Conservation (phyloP, 2,113 vertebrate species). For the Melanotaenia duboulayi region DNA sequence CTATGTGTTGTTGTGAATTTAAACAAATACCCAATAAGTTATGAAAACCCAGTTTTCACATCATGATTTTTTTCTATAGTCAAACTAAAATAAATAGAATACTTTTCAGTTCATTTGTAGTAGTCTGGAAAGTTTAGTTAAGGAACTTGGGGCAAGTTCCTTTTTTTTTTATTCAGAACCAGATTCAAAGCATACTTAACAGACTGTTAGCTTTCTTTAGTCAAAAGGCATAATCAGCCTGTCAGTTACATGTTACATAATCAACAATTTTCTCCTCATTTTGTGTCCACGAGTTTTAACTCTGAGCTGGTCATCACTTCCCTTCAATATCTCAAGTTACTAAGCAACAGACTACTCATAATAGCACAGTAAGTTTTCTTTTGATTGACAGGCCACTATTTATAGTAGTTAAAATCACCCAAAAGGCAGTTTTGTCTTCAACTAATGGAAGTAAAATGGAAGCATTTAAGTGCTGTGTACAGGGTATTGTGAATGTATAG, state of each 20-base stretch:
- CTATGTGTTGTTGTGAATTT: background rate
- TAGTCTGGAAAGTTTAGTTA: background rate
- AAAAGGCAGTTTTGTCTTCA: constrained; percentile 8
- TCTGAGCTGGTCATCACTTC: background rate
- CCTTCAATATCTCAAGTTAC: constrained; percentile 7
- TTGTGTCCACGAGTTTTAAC: constrained; percentile 2
- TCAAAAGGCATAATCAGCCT: background rate
- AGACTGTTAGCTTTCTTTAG: background rate
- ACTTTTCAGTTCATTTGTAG: background rate
- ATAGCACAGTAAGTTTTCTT: constrained; percentile 1
- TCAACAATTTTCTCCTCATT: constrained; percentile 2
- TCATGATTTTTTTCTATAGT: too few species aligned
- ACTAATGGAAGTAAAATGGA: constrained; percentile 2
- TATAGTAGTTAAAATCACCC: constrained; percentile 7
- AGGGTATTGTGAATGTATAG: background rate
- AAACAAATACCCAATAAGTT: background rate
- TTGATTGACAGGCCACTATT: constrained; percentile 20
- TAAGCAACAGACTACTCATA: constrained; percentile 26
- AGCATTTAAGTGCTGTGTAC: background rate
- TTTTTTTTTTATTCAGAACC: too few species aligned
- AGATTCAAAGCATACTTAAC: background rate
- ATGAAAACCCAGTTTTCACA: background rate
- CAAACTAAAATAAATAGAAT: too few species aligned
- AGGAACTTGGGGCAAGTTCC: too few species aligned
- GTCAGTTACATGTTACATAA: constrained; percentile 1